Conservation (phyloP, 92 coral and sea anemone species). For the Nematostella vectensis region DNA sequence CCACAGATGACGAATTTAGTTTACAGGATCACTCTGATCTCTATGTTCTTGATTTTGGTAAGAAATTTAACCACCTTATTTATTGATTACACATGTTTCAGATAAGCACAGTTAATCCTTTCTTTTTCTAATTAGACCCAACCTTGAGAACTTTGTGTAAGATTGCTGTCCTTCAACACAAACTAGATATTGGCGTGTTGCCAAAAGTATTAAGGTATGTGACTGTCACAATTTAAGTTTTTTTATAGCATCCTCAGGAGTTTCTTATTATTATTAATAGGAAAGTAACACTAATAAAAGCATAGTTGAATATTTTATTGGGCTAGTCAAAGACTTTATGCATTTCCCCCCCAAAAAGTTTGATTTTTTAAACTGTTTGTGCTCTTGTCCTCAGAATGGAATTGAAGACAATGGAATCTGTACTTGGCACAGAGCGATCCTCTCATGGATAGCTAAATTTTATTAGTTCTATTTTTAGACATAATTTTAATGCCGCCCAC, state of each 20-base stretch:
- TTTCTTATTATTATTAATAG: too few species aligned
- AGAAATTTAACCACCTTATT: slow-evolving; percentile 7
- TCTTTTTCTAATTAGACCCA: slow-evolving; percentile 41
- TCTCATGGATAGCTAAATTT: slow-evolving; percentile 35
- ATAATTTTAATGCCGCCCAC: too few species aligned
- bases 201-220: slow-evolving; percentile 81
- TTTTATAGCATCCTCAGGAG: too few species aligned
- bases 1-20: slow-evolving; percentile 67
- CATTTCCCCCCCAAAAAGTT: too few species aligned
- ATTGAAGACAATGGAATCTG: slow-evolving; percentile 41
- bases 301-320: too few species aligned
- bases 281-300: too few species aligned
- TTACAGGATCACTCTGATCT: slow-evolving; percentile 89
- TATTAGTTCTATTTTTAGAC: too few species aligned
- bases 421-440: slow-evolving; percentile 40
- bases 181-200: slow-evolving; percentile 52
- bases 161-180: slow-evolving; percentile 73
- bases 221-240: not conserved
- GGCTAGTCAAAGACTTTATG: too few species aligned
- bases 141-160: slow-evolving; percentile 84
- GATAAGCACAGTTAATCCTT: not conserved
- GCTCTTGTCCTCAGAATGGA: slow-evolving; percentile 30
- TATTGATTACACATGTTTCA: not conserved
- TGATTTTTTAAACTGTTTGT: too few species aligned
- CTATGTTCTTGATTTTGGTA: slow-evolving; percentile 82